A percentile compares a stretch with the other conserved stretches of the same genome.
phyloP scores from a whole-genome alignment of 2,113 vertebrate genomes.

The Phoxinus phoxinus region DNA sequence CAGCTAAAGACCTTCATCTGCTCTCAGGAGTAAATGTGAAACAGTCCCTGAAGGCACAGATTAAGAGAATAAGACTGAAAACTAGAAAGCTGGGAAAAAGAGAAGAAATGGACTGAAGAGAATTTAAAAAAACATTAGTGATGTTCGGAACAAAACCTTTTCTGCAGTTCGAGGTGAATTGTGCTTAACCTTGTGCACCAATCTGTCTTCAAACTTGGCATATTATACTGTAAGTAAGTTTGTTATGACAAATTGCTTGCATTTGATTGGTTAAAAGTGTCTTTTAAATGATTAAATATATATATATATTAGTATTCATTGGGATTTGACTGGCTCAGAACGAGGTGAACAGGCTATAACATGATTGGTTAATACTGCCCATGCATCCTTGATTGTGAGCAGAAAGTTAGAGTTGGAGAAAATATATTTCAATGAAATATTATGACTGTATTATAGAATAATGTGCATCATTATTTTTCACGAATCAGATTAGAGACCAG shows the following conservation, averaged over 20 bases:
- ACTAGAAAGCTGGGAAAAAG: background rate
- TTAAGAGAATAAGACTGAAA: slow-evolving; percentile 22
- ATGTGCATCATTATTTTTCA: background rate
- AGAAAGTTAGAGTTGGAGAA: background rate
- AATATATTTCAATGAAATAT: background rate
- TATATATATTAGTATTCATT: too few species aligned
- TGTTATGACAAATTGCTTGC: background rate
- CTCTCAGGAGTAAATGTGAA: slow-evolving; percentile 60
- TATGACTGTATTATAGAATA: background rate
- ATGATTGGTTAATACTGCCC: background rate
- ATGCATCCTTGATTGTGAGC: background rate
- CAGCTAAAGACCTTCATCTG: slow-evolving; percentile 65
- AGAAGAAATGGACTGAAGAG: background rate
- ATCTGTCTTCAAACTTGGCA: background rate
- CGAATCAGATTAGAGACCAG: background rate
- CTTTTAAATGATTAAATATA: background rate
- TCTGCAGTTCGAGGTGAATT: background rate
- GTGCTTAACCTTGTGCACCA: background rate
- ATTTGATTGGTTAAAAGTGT: background rate
- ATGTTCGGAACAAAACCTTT: background rate
- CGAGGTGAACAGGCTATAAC: background rate
- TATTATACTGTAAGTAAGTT: background rate
- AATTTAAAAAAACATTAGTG: background rate
- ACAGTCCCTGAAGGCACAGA: slow-evolving; percentile 56
- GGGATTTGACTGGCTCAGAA: background rate